These are phyloP conservation scores for Holocentrus rufus DNA, from an alignment of 2,797 vertebrate species.

Conservation along the genomic window DNA sequence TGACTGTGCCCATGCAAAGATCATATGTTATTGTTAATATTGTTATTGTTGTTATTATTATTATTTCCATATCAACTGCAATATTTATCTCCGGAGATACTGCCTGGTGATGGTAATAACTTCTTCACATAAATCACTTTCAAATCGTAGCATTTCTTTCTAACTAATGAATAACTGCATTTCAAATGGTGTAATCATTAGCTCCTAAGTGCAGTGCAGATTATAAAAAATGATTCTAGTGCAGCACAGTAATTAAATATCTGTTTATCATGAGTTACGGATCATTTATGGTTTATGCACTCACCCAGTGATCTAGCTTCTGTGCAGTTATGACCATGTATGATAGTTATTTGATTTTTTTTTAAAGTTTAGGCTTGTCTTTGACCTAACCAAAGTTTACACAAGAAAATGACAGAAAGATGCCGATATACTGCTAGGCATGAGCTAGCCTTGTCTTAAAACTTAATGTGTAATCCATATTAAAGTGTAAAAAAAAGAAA, in stretches of 20 bases:
- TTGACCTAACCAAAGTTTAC: conserved; percentile 31
- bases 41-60: no score
- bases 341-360: conserved; percentile 7
- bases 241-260: conserved; percentile 23
- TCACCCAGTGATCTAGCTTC: conserved; percentile 34
- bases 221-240: conserved; percentile 33
- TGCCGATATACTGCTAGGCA: not conserved
- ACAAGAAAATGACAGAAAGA: not conserved
- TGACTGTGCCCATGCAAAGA: no score
- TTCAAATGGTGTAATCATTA: conserved; percentile 1
- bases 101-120: not conserved
- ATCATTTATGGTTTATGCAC: conserved; percentile 3
- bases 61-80: not conserved
- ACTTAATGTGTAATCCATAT: not conserved
- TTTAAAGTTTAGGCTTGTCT: conserved; percentile 2
- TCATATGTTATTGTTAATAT: not conserved
- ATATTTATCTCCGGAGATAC: not conserved
- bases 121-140: not conserved
- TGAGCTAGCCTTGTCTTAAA: not conserved
- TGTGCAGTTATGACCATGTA: conserved; percentile 45
- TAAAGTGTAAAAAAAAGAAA: not conserved
- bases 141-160: not conserved
- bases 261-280: conserved; percentile 16
- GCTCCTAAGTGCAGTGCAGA: conserved; percentile 19
- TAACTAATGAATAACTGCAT: not conserved